These are phyloP conservation scores for Phyllotis vaccarum DNA, from an alignment of 2,797 vertebrate species.

Conservation along the genomic window DNA sequence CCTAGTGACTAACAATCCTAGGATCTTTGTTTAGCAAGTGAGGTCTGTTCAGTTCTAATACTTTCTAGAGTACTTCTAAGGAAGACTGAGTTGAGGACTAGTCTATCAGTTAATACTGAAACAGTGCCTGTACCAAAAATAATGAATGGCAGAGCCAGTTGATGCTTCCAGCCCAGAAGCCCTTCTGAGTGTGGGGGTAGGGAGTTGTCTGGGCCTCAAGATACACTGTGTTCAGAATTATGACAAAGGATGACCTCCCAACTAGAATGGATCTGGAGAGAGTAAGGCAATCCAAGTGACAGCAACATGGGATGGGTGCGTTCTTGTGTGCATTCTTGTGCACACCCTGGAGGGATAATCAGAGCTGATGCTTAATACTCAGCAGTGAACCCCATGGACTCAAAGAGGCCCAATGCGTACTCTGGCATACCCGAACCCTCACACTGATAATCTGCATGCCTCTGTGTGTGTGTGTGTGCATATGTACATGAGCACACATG, in stretches of 20 bases:
- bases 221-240: not conserved
- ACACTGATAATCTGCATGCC: not conserved
- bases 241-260: not conserved
- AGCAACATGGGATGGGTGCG: accelerated
- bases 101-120: not conserved
- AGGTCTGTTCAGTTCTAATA: not conserved
- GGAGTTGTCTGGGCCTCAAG: not conserved
- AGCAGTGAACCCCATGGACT: not conserved
- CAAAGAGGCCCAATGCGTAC: accelerated
- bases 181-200: too few relatives aligned
- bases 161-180: accelerated
- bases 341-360: not conserved
- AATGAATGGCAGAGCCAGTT: not conserved
- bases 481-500: accelerated
- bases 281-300: not conserved
- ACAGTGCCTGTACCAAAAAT: not conserved
- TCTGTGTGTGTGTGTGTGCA: not conserved
- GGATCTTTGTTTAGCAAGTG: not conserved
- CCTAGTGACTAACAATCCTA: not conserved
- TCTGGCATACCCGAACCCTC: not conserved
- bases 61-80: not conserved
- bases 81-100: not conserved
- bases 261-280: not conserved
- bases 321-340: not conserved
- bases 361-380: not conserved